Evolutionary conservation across 2,888 invertebrate species (phyloP), one percentile per base, ranked within the genome.

Genomic region (Drosophila kanekoi): DNA sequence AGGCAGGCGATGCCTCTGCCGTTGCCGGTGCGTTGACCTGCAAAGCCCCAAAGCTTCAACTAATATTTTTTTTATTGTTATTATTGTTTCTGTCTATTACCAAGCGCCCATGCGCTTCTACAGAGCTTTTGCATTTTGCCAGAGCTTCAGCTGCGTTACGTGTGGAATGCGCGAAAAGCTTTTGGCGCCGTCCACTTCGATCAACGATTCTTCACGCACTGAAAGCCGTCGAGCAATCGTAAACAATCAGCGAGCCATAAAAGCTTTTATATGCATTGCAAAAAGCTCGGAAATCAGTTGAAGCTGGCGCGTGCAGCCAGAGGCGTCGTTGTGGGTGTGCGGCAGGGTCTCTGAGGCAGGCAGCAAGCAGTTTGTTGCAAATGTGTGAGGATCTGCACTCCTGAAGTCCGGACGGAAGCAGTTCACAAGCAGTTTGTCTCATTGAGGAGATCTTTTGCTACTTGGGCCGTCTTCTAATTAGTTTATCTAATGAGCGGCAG

Each of bases 1-100:
- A 96, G 91, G 1, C 95, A 95, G 45, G 95, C 95, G 79, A 96
- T 96, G 61, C 93, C 93, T 91, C 95, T 71, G 43, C 93, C 5
- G 3, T 2, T 9, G 11, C 37, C 52, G 23, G 79, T 71, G 51
- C 81, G 77, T 60, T 76, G 87, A 79, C 77, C 85, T 86, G 35
- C 5, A 28, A 56, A 45, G 13, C 37, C 8, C 18, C 8, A 28
- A 23, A 37, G 14, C 4, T 23, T 16, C 13, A 33, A 32, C n/a
- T 2, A n/a, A 13, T 45, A 14, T 41, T 13, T 13, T 44, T 54
- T 35, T 45, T 45, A 44, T 63, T 23, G 38, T 33, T 11, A 9
- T 13, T 0, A n/a, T 38, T 20, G n/a, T 23, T 44, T 32, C n/a
- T 60, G 14, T 52, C 4, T 8, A 45, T 60, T 71, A 80, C 88